Base-by-base conservation (phyloP, 2,888 invertebrate genomes). In the Crepidodera aurea region DNA sequence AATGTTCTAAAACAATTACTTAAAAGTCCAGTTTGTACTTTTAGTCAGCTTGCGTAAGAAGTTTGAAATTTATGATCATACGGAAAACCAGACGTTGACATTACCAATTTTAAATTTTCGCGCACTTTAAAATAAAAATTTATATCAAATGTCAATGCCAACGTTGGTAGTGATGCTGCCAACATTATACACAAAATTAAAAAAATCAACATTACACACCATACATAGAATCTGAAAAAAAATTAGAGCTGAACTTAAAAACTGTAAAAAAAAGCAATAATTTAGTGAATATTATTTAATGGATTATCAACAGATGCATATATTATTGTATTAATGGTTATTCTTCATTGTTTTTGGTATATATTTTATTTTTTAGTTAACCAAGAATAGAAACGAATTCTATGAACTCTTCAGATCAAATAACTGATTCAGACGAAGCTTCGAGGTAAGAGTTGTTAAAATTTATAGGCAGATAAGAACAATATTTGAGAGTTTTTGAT, bases 371-470 rank as follows among this genome's bases (percentile, higher is more conserved):
- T 72, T 68, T 70, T 69, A 66, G 48, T 67, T 71, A 64, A 66
- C 54, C 66, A 68, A 70, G 65, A 60, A 65, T 34, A 56, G 65
- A 70, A 71, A 66, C 72, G 69, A 74, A 77, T 80, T 82, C 81
- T 82, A 83, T 83, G 83, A 83, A 78, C 82, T 75, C 82, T 72
- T 77, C 81, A 73, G 78, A 80, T 71, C 75, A 78, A 71, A 75
- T 73, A 70, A 76, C 76, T 71, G 77, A 75, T 73, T 78, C 79
- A 78, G 84, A 81, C 82, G 83, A 83, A 80, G 81, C 83, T 83
- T 83, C 83, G 79, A 82, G 83, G 84, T 84, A 81, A 69, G 46
- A 54, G 46, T 34, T 50, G 4, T 10, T 25, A 44, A 22, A 8
- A 44, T 44, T 22, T 5, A 27, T 44, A 40, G 42, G 22, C n/a